A percentile compares a stretch with the other conserved stretches of the same genome.
Conservation (phyloP, 2,797 vertebrate genomes). For the Sebastes aleutianus region DNA sequence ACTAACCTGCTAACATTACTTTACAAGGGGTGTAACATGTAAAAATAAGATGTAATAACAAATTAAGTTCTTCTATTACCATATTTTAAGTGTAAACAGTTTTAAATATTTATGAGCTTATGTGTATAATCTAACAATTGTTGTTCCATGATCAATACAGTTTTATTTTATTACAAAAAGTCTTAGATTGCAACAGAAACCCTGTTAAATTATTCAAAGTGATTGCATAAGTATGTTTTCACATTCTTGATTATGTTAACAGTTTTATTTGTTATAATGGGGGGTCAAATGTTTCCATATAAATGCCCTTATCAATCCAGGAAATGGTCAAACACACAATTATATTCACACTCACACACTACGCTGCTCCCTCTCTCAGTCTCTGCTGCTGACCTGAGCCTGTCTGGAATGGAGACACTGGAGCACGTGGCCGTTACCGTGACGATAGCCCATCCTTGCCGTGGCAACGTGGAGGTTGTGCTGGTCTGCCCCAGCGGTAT, state of each 20-base stretch:
- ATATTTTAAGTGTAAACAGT: neutral
- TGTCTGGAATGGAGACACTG: slow-evolving; percentile 91
- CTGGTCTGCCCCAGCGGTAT: slow-evolving; percentile 93
- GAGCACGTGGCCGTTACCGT: slow-evolving; percentile 93
- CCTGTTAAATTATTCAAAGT: neutral
- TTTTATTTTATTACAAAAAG: neutral
- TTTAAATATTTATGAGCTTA: neutral
- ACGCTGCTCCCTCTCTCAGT: slow-evolving; percentile 74
- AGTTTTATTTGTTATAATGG: neutral
- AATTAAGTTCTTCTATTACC: neutral
- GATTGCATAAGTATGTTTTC: neutral
- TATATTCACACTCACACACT: neutral
- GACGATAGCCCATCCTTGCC: slow-evolving; percentile 88
- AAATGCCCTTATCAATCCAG: neutral
- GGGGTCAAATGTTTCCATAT: neutral
- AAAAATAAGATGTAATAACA: neutral
- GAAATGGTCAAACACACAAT: neutral
- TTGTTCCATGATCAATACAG: neutral
- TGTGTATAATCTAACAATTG: neutral
- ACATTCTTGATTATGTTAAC: neutral
- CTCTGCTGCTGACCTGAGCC: slow-evolving; percentile 80
- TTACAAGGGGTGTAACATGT: neutral
- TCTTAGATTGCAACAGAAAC: neutral
- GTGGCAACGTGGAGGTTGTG: slow-evolving; percentile 88
- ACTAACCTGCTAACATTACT: neutral